Conservation (phyloP, 2,797 vertebrate species). For the Momotus momota region DNA sequence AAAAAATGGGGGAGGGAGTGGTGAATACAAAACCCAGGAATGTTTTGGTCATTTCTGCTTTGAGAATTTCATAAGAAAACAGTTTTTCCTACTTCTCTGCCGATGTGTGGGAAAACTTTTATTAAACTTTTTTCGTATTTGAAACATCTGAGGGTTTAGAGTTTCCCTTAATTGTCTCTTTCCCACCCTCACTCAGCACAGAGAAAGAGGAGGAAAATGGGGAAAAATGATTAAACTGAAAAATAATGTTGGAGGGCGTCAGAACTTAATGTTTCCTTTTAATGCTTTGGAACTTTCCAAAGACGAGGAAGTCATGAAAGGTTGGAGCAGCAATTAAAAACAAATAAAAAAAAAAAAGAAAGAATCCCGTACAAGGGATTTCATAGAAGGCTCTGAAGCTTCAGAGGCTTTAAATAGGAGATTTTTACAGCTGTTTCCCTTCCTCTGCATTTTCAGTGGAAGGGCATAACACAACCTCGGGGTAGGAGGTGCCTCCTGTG, state of each 20-base stretch:
- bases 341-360: constrained; percentile 15
- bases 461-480: not conserved
- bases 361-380: constrained; percentile 26
- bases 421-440: constrained; percentile 62
- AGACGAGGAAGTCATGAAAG: constrained; percentile 55
- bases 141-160: constrained; percentile 55
- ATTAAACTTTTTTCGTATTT: constrained; percentile 51
- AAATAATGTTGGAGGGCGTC: constrained; percentile 56
- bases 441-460: constrained; percentile 12
- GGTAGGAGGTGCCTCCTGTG: not conserved
- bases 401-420: constrained; percentile 46
- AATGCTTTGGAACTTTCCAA: constrained; percentile 61
- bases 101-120: constrained; percentile 38
- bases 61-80: constrained; percentile 20
- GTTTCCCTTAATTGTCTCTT: constrained; percentile 73
- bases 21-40: constrained; percentile 47
- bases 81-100: constrained; percentile 7
- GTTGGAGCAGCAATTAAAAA: constrained; percentile 59
- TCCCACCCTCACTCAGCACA: constrained; percentile 63
- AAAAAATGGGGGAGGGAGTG: constrained; percentile 12
- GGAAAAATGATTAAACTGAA: constrained; percentile 59
- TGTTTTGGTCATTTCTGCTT: constrained; percentile 15
- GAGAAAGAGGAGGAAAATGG: constrained; percentile 52
- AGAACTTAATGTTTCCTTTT: constrained; percentile 62
- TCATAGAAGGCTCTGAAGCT: constrained; percentile 39